Percentiles rank a stretch among this genome's conserved stretches.
Conservation (phyloP, 2,888 invertebrate species). For the Lithophane socia region DNA sequence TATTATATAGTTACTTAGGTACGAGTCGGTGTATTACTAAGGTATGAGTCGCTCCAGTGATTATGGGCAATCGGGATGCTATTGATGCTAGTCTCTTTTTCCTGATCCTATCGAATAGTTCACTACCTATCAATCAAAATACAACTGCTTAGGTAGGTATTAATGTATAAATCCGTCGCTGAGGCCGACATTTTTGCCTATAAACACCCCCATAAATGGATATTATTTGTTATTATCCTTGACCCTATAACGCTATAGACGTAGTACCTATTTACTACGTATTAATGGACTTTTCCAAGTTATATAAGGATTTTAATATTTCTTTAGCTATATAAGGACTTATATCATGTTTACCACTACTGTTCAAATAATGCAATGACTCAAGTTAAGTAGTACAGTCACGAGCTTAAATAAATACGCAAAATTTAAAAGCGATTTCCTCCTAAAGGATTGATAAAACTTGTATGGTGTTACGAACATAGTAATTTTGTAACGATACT, state of each 20-base stretch:
- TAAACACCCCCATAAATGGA: background rate
- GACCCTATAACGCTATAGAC: background rate
- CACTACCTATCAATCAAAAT: background rate
- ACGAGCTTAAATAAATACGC: background rate
- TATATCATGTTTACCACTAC: background rate
- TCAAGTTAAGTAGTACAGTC: background rate
- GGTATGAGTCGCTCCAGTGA: background rate
- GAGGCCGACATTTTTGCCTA: background rate
- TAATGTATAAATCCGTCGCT: background rate
- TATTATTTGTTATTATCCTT: slow-evolving; percentile 23
- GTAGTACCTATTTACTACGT: background rate
- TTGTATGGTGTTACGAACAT: background rate
- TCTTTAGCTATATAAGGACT: background rate
- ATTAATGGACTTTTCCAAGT: slow-evolving; percentile 9
- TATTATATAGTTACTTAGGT: slow-evolving; percentile 1
- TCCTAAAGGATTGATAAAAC: background rate
- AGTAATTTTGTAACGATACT: background rate
- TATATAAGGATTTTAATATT: background rate
- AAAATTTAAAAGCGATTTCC: background rate
- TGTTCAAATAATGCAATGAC: background rate
- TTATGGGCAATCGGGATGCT: background rate
- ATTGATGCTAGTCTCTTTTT: background rate
- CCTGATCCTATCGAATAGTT: background rate
- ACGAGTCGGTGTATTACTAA: background rate
- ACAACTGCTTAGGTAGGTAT: background rate